These are phyloP conservation scores for Holothuria leucospilota DNA, from an alignment of 53 echinoderm and acorn worm genomes.

Conservation along the genomic window DNA sequence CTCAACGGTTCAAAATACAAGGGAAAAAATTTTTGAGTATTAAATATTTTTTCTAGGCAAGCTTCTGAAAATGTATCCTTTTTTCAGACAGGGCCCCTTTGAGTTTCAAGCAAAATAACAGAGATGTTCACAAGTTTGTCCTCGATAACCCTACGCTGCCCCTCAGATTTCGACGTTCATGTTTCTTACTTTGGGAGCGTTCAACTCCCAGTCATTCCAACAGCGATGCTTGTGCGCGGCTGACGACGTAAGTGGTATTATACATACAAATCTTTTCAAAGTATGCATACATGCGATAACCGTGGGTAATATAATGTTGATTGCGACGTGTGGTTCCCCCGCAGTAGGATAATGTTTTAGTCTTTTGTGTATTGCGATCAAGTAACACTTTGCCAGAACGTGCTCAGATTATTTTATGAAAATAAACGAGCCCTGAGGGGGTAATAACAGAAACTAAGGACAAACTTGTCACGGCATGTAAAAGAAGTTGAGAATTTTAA, in stretches of 20 bases:
- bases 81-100: slow-evolving; percentile 8
- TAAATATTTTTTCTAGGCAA: slow-evolving; percentile 16
- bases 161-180: slow-evolving; percentile 54
- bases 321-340: slow-evolving; percentile 37
- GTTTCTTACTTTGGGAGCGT: slow-evolving; percentile 45
- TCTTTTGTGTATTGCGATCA: slow-evolving; percentile 54
- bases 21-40: slow-evolving; percentile 27
- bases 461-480: slow-evolving; percentile 41
- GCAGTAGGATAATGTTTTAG: slow-evolving; percentile 40
- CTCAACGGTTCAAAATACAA: slow-evolving; percentile 19
- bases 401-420: slow-evolving; percentile 54
- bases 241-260: slow-evolving; percentile 51
- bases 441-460: slow-evolving; percentile 45
- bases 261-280: slow-evolving; percentile 45
- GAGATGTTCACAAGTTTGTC: slow-evolving; percentile 45
- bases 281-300: slow-evolving; percentile 50
- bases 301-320: slow-evolving; percentile 40
- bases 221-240: slow-evolving; percentile 28
- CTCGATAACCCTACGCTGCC: slow-evolving; percentile 44
- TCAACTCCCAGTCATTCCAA: slow-evolving; percentile 42
- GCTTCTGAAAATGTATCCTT: slow-evolving; percentile 39
- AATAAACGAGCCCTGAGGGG: slow-evolving; percentile 50
- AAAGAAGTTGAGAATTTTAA: slow-evolving; percentile 17
- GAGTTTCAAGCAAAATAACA: slow-evolving; percentile 4
- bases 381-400: slow-evolving; percentile 53